These are phyloP conservation scores for Palaemon carinicauda DNA, from an alignment of 1,140 invertebrate genomes.

Conservation along the genomic window DNA sequence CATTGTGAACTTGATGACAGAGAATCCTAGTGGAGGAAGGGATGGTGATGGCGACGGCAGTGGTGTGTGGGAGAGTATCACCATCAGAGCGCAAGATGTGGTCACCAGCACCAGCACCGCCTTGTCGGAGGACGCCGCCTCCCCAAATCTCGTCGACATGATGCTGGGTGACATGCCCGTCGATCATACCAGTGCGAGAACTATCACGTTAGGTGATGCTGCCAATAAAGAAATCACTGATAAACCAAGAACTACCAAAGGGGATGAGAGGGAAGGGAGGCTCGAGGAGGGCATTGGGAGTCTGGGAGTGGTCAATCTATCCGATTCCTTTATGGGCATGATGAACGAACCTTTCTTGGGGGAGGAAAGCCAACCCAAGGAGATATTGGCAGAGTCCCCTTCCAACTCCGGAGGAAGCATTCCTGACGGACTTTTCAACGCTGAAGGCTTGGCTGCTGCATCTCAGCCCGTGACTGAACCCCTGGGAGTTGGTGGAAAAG, in stretches of 20 bases:
- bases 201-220: background rate
- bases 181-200: background rate
- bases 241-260: too few relatives aligned
- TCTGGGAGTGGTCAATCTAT: too few relatives aligned
- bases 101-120: background rate
- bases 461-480: background rate
- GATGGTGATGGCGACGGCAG: too few relatives aligned
- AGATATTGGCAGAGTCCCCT: too few relatives aligned
- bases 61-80: background rate
- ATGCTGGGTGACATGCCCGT: conserved; percentile 11
- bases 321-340: too few relatives aligned
- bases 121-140: background rate
- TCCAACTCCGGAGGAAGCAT: too few relatives aligned
- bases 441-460: background rate
- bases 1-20: too few relatives aligned
- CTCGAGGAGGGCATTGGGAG: too few relatives aligned
- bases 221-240: background rate
- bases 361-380: too few relatives aligned
- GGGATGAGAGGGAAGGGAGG: too few relatives aligned
- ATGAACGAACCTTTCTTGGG: too few relatives aligned
- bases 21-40: too few relatives aligned
- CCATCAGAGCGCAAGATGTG: background rate
- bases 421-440: background rate
- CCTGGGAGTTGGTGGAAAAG: background rate
- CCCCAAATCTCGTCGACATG: background rate